These are phyloP conservation scores for Apodemus speciosus DNA, from an alignment of 2,113 vertebrate species.

Conservation along the genomic window DNA sequence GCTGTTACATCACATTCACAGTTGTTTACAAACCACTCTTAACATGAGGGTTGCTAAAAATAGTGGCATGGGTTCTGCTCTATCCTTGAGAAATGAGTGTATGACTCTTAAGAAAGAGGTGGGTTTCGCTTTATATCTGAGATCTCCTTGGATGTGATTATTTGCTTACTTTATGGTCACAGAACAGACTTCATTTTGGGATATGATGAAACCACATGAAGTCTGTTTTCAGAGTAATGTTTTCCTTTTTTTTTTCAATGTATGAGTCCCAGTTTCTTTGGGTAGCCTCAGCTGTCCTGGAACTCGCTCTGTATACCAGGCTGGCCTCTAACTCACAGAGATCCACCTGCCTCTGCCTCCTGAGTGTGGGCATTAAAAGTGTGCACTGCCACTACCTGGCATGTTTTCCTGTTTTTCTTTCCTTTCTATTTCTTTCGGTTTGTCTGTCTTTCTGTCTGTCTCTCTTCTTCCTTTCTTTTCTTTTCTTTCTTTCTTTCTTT, in stretches of 20 bases:
- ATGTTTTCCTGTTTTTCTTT: not conserved
- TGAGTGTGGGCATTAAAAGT: not conserved
- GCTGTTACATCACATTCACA: conserved; percentile 40
- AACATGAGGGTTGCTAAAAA: conserved; percentile 60
- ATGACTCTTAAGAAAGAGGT: conserved; percentile 9
- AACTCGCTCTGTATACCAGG: not conserved
- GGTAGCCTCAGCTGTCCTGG: not conserved
- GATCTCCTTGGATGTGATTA: conserved; percentile 38
- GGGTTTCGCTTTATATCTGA: not conserved
- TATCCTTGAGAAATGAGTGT: conserved; percentile 25
- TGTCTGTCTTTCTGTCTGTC: not conserved
- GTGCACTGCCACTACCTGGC: not conserved
- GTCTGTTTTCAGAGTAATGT: not conserved
- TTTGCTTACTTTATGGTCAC: conserved; percentile 41
- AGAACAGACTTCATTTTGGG: not conserved
- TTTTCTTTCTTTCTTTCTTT: not conserved
- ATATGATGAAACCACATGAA: not conserved
- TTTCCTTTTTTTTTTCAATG: too few species aligned
- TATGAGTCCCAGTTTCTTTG: not conserved
- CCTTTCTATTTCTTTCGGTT: not conserved
- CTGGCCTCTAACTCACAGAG: not conserved
- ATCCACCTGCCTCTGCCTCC: not conserved
- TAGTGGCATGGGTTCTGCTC: conserved; percentile 39
- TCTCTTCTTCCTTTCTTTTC: too few species aligned
- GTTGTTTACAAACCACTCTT: conserved; percentile 61